These are phyloP conservation scores for Camponotus floridanus DNA, from an alignment of 1,140 invertebrate species.

Conservation along the genomic window DNA sequence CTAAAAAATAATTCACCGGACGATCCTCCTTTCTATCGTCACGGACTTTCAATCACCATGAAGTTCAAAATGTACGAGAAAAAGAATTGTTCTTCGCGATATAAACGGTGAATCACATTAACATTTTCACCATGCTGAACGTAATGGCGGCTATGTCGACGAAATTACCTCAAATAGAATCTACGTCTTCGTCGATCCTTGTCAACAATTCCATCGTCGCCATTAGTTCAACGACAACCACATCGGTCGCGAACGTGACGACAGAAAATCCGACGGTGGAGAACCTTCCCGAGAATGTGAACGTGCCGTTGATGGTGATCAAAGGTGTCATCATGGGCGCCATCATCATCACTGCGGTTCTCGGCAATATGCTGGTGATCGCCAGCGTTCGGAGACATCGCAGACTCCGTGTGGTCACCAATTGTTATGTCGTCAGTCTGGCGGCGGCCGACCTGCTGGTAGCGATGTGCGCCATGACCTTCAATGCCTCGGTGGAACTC, in stretches of 20 bases:
- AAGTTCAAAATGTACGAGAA: not conserved
- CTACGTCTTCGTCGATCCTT: slow-evolving; percentile 67
- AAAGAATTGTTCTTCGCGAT: not conserved
- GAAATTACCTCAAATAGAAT: slow-evolving; percentile 78
- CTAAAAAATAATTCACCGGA: not conserved
- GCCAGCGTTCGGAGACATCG: slow-evolving; percentile 92
- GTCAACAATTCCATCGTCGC: slow-evolving; percentile 36
- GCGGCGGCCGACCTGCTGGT: slow-evolving; percentile 97
- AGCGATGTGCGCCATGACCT: slow-evolving; percentile 97
- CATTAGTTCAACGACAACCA: slow-evolving; percentile 63
- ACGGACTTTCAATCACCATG: slow-evolving; percentile 5
- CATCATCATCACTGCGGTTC: slow-evolving; percentile 94
- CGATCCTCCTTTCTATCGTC: not conserved
- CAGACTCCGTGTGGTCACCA: slow-evolving; percentile 95
- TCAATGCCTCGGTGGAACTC: slow-evolving; percentile 95
- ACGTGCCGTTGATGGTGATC: slow-evolving; percentile 87
- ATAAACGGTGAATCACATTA: slow-evolving; percentile 11
- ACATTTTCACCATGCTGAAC: slow-evolving; percentile 78
- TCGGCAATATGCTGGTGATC: slow-evolving; percentile 95
- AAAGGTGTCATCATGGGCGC: slow-evolving; percentile 92
- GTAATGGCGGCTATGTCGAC: slow-evolving; percentile 83
- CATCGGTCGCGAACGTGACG: slow-evolving; percentile 72
- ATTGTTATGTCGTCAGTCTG: slow-evolving; percentile 97
- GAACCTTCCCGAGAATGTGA: slow-evolving; percentile 81
- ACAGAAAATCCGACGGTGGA: slow-evolving; percentile 81